phyloP scores from a whole-genome alignment of 2,888 invertebrate genomes.

The Syrista parreyssii region DNA sequence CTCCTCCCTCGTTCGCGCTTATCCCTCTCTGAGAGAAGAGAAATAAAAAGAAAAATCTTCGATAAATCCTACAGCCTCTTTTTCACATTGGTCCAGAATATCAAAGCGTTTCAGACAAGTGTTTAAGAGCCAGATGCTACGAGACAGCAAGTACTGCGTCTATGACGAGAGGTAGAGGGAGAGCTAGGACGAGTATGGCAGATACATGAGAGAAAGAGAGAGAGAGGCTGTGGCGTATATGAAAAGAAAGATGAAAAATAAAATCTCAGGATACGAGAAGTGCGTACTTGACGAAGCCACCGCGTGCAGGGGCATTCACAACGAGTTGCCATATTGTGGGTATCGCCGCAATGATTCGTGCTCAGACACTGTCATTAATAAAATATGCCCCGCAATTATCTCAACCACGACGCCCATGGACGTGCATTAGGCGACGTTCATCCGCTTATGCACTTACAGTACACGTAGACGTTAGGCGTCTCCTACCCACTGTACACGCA shows the following conservation, averaged over 20 bases:
- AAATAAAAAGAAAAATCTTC: background rate
- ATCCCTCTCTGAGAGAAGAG: background rate
- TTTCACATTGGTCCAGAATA: constrained; percentile 38
- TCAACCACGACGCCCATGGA: constrained; percentile 28
- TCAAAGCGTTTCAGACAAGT: constrained; percentile 45
- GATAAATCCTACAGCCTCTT: background rate
- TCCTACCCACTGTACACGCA: too few relatives aligned
- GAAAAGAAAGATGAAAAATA: constrained; percentile 6
- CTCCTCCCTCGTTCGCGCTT: too few relatives aligned
- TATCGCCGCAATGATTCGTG: background rate
- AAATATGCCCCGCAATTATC: constrained; percentile 41
- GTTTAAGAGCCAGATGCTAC: background rate
- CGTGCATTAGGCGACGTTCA: constrained; percentile 30
- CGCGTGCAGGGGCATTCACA: too few relatives aligned
- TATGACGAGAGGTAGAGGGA: constrained; percentile 6
- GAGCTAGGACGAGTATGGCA: background rate
- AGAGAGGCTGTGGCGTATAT: background rate
- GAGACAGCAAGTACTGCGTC: too few relatives aligned
- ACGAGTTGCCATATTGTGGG: background rate
- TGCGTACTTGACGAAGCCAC: background rate
- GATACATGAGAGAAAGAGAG: background rate
- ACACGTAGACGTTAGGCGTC: too few relatives aligned
- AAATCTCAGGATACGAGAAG: background rate
- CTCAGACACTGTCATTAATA: constrained; percentile 37
- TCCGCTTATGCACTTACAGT: background rate